Conservation (phyloP, 2,113 vertebrate genomes). For the Phocoena sinus region DNA sequence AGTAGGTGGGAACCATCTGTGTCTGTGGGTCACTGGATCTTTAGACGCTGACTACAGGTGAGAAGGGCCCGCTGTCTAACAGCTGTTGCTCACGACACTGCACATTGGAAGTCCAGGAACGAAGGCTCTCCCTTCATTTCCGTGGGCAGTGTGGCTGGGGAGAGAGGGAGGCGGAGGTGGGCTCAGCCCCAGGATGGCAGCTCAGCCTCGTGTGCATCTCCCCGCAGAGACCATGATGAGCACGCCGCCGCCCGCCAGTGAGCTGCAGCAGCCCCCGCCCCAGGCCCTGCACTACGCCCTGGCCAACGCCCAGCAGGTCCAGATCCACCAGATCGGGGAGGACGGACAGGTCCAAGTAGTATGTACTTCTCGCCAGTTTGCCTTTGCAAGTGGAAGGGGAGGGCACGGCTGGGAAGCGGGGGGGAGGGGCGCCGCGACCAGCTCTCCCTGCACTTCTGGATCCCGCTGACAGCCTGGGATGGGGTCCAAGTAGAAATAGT, state of each 20-base stretch:
- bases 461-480: accelerated
- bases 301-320: constrained; percentile 94
- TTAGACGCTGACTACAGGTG: neutral
- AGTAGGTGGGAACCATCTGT: neutral
- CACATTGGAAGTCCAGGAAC: accelerated
- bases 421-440: neutral
- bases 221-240: constrained; percentile 80
- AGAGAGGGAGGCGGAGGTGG: neutral
- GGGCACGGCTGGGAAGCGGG: accelerated
- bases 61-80: neutral
- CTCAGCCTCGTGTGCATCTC: neutral
- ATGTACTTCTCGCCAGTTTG: constrained; percentile 69
- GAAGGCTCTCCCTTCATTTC: neutral
- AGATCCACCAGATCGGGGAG: constrained; percentile 98
- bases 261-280: constrained; percentile 84
- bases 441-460: neutral
- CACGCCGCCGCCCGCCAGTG: constrained; percentile 82
- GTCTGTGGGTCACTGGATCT: neutral
- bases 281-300: constrained; percentile 96
- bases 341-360: constrained; percentile 99
- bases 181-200: neutral
- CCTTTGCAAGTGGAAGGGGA: accelerated
- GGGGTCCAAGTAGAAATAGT: neutral
- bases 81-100: accelerated
- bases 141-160: neutral